Evolutionary conservation across 2,888 invertebrate genomes (phyloP).

Genomic region (Synanthedon myopaeformis): DNA sequence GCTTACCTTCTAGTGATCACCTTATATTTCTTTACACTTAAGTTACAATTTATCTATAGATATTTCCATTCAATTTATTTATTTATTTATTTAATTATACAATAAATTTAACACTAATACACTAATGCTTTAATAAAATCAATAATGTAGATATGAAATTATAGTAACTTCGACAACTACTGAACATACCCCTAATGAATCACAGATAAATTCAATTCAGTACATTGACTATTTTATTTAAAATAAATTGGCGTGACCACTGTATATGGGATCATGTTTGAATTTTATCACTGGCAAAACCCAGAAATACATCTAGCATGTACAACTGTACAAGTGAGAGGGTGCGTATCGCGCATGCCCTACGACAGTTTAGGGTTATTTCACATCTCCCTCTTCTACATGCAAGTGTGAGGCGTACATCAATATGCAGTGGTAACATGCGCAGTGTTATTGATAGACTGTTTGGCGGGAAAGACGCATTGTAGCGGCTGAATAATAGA

Average conservation of each 20-base stretch:
- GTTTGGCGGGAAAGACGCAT: conserved; percentile 43
- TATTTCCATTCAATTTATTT: not conserved
- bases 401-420: conserved; percentile 24
- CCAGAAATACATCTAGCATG: not conserved
- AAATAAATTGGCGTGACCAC: too few species aligned
- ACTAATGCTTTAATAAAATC: not conserved
- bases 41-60: too few species aligned
- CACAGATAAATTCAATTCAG: not conserved
- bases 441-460: conserved; percentile 63
- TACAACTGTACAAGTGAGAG: not conserved
- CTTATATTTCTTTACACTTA: too few species aligned
- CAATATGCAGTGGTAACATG: conserved; percentile 35
- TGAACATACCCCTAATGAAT: not conserved
- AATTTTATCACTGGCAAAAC: not conserved
- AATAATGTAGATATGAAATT: not conserved
- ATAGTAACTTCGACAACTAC: too few species aligned
- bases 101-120: not conserved
- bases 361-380: conserved; percentile 36
- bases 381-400: conserved; percentile 24
- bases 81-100: not conserved
- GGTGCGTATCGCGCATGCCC: conserved; percentile 43
- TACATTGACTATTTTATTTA: not conserved
- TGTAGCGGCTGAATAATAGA: not conserved
- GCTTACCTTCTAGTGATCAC: too few species aligned
- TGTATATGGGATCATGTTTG: not conserved